Percentiles rank a stretch among this genome's conserved stretches.
These are phyloP conservation scores for Pyrrhosoma nymphula DNA, from an alignment of 2,888 invertebrate species.

Conservation along the genomic window DNA sequence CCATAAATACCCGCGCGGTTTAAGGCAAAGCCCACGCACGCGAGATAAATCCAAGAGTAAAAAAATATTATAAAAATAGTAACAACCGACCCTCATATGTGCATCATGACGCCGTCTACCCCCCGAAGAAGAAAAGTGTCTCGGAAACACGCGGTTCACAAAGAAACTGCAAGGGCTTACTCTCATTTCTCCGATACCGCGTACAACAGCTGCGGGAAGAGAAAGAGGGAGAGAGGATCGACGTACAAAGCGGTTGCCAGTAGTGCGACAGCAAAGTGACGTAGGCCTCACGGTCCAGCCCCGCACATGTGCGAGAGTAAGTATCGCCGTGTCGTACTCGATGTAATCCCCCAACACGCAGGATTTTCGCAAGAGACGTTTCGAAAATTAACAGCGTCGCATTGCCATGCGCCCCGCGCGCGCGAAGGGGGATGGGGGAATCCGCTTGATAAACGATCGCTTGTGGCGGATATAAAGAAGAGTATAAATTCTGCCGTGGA, in stretches of 20 bases:
- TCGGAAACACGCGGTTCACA: background rate
- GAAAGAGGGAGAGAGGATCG: background rate
- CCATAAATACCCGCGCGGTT: background rate
- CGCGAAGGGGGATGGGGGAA: background rate
- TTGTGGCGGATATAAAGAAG: slow-evolving; percentile 54
- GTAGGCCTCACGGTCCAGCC: background rate
- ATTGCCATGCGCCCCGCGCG: slow-evolving; percentile 49
- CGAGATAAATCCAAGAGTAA: background rate
- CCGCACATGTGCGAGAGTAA: background rate
- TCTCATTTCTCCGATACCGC: background rate
- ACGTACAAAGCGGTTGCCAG: slow-evolving; percentile 3
- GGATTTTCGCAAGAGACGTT: slow-evolving; percentile 61
- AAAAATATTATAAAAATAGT: background rate
- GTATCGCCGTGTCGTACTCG: slow-evolving; percentile 54
- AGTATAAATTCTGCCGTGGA: slow-evolving; percentile 51
- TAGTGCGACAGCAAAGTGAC: background rate
- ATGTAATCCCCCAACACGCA: slow-evolving; percentile 54
- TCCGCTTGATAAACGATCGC: slow-evolving; percentile 61
- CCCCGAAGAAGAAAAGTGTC: background rate
- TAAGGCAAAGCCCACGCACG: background rate
- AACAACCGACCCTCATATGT: background rate
- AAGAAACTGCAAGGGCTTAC: slow-evolving; percentile 16
- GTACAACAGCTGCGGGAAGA: background rate
- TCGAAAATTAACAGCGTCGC: slow-evolving; percentile 66
- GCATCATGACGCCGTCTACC: background rate